A percentile compares a stretch with the other conserved stretches of the same genome.
phyloP scores from a whole-genome alignment of 2,113 vertebrate species.

The Dascyllus trimaculatus region DNA sequence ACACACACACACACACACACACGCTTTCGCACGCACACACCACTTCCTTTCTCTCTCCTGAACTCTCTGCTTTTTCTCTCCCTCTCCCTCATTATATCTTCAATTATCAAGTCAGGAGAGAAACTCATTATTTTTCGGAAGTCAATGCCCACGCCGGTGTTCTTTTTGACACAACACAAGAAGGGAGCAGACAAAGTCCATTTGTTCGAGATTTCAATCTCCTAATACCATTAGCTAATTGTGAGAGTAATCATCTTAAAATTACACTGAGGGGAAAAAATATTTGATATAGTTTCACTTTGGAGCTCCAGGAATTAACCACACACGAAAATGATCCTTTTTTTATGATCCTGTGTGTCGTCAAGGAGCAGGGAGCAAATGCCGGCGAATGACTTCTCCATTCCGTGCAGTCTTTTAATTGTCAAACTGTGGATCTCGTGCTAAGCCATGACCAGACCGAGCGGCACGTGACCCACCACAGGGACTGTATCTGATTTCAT shows the following conservation, averaged over 20 bases:
- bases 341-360: slow-evolving; percentile 34
- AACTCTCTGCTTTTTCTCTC: slow-evolving; percentile 36
- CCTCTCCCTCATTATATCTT: slow-evolving; percentile 72
- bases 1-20: slow-evolving; percentile 13
- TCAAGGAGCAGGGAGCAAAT: slow-evolving; percentile 51
- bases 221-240: slow-evolving; percentile 66
- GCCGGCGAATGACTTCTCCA: slow-evolving; percentile 33
- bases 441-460: slow-evolving; percentile 62
- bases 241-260: slow-evolving; percentile 55
- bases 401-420: slow-evolving; percentile 61
- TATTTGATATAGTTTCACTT: slow-evolving; percentile 48
- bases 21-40: slow-evolving; percentile 6
- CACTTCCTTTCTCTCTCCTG: slow-evolving; percentile 24
- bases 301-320: slow-evolving; percentile 23
- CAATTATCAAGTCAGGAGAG: slow-evolving; percentile 75
- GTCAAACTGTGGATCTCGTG: slow-evolving; percentile 54
- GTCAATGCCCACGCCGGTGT: slow-evolving; percentile 46
- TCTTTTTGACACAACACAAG: slow-evolving; percentile 61
- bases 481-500: slow-evolving; percentile 79
- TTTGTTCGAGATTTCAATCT: slow-evolving; percentile 58
- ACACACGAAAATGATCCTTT: slow-evolving; percentile 3
- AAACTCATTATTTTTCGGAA: slow-evolving; percentile 75
- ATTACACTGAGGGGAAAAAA: slow-evolving; percentile 31
- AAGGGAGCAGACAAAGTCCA: slow-evolving; percentile 51
- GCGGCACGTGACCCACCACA: slow-evolving; percentile 59